Conservation (phyloP, 2,113 vertebrate genomes). For the Coryphaenoides rupestris region DNA sequence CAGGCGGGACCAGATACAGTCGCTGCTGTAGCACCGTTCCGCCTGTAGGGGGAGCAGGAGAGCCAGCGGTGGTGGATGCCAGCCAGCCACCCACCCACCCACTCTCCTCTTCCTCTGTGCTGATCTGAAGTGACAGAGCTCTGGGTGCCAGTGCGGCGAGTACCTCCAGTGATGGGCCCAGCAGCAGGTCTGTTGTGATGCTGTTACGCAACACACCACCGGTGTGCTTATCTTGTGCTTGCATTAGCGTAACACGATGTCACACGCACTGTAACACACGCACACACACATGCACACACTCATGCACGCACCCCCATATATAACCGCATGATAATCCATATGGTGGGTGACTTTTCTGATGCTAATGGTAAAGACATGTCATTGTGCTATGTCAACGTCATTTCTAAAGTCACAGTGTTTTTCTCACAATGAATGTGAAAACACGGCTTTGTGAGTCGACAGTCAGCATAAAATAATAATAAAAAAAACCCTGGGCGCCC, state of each 20-base stretch:
- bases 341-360: background rate
- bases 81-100: slow-evolving; percentile 22
- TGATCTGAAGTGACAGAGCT: slow-evolving; percentile 62
- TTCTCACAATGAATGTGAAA: slow-evolving; percentile 5
- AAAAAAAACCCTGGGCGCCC: no score
- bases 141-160: slow-evolving; percentile 55
- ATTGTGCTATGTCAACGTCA: background rate
- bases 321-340: slow-evolving; percentile 2
- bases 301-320: background rate
- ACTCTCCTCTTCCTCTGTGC: slow-evolving; percentile 35
- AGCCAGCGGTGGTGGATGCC: slow-evolving; percentile 30
- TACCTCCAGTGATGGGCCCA: slow-evolving; percentile 46
- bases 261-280: no score
- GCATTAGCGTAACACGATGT: slow-evolving; percentile 9
- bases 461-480: no score
- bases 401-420: background rate
- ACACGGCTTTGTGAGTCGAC: slow-evolving; percentile 25
- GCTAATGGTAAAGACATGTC: background rate
- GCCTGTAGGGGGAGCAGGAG: slow-evolving; percentile 68
- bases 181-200: slow-evolving; percentile 30
- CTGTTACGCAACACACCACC: slow-evolving; percentile 46
- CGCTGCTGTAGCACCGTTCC: slow-evolving; percentile 23
- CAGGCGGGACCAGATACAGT: no score
- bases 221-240: slow-evolving; percentile 4
- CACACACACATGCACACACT: background rate